phyloP scores from a whole-genome alignment of 2,888 invertebrate species.

The Philaethria dido region DNA sequence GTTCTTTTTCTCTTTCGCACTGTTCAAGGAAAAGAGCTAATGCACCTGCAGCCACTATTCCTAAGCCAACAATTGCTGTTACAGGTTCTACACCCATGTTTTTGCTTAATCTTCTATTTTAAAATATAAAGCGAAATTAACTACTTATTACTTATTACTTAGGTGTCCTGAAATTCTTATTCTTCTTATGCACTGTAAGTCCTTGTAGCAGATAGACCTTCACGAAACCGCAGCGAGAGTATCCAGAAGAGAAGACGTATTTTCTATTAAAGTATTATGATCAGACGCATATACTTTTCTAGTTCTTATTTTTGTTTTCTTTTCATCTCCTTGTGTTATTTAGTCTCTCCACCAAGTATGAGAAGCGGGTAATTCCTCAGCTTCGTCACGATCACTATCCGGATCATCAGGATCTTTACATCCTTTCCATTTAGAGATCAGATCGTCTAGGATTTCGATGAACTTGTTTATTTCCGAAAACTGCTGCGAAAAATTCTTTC shows the following conservation, averaged over 20 bases:
- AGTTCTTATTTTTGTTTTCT: not conserved
- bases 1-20: not conserved
- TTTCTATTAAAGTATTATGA: too few relatives aligned
- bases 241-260: too few relatives aligned
- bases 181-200: too few relatives aligned
- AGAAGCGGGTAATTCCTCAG: constrained; percentile 21
- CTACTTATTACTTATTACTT: too few relatives aligned
- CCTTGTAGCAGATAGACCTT: too few relatives aligned
- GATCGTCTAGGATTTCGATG: constrained; percentile 26
- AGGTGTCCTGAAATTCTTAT: too few relatives aligned
- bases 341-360: constrained; percentile 16
- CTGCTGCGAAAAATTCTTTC: constrained; percentile 23
- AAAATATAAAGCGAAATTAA: not conserved
- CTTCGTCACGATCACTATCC: constrained; percentile 31
- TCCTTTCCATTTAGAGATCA: constrained; percentile 30
- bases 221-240: too few relatives aligned
- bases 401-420: constrained; percentile 29
- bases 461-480: constrained; percentile 26
- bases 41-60: not conserved
- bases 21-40: not conserved
- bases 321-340: too few relatives aligned
- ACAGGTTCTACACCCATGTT: constrained; percentile 6
- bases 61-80: not conserved
- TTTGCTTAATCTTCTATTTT: not conserved
- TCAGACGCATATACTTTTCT: not conserved